A percentile compares a stretch with the other conserved stretches of the same genome.
phyloP scores from a whole-genome alignment of 2,113 vertebrate genomes.

The Zosterops pallidus region DNA sequence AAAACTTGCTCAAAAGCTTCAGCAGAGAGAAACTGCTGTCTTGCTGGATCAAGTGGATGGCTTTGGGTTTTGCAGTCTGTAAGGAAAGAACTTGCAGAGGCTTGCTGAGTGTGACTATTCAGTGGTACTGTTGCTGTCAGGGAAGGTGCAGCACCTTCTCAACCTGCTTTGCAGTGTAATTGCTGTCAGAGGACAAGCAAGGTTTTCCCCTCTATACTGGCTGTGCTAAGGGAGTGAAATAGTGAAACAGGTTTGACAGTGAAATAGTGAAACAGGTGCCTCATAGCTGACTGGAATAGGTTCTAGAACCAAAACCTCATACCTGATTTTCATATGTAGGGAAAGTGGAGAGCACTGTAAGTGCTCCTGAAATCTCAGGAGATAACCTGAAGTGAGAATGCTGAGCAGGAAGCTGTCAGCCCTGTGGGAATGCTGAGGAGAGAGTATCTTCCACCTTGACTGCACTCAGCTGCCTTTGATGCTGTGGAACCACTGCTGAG shows the following conservation, averaged over 20 bases:
- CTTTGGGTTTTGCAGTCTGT: background rate
- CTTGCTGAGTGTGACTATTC: background rate
- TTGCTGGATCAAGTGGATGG: background rate
- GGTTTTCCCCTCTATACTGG: background rate
- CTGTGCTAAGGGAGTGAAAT: background rate
- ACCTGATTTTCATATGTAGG: rapidly evolving
- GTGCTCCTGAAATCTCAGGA: background rate
- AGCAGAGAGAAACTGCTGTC: background rate
- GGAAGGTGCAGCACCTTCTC: background rate
- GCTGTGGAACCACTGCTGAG: background rate
- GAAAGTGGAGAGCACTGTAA: background rate
- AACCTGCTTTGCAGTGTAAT: background rate
- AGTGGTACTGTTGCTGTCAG: background rate
- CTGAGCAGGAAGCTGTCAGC: background rate
- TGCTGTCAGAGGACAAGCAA: background rate
- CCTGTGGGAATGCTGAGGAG: background rate
- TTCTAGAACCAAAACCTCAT: background rate
- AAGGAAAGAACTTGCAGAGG: background rate
- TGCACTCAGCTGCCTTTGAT: background rate
- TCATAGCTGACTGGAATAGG: background rate
- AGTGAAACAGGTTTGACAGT: background rate
- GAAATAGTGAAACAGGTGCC: background rate
- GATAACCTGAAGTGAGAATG: background rate
- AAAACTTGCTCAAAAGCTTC: background rate
- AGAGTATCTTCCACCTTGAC: background rate